Evolutionary conservation across 2,113 vertebrate genomes (phyloP), one percentile per base, ranked within the genome.

Genomic region (Myotis davidii): DNA sequence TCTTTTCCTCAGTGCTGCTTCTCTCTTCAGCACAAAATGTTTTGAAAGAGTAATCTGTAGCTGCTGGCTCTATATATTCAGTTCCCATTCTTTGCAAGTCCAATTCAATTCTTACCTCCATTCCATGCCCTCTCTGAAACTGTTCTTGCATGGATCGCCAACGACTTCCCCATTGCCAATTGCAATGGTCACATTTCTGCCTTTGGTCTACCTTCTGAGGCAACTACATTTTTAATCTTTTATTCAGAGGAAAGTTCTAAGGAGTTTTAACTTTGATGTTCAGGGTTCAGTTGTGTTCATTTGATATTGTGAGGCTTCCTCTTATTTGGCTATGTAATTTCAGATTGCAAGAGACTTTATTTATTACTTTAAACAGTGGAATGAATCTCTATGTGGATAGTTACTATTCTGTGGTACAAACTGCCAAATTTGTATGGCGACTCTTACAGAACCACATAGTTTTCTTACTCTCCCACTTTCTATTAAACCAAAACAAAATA

Each of bases 321-420:
- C 52, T 88, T 94, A 61, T 74, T 85, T 89, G 25, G 39, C 23
- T 87, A 27, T 83, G 21, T 69, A 29, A n/a, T 91, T 95, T 84
- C 34, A 32, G 1, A 65, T 84, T 69, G 48, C 27, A 90, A 89
- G 73, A 96, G 48, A 61, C 32, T 45, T 73, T 70, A 20, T 52
- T 48, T 37, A 18, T 78, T 59, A 64, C 42, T 95, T 37, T 25
- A 11, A 93, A 74, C 48, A 84, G 4, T 8, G 48, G 37, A 39
- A 17, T 81, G 42, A 34, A 18, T 81, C 52, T 81, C 29, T 21
- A 6, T 23, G 0, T 21, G 39, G 18, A 54, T 79, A 76, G 56
- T 65, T 92, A 74, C 5, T 18, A 6, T 14, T 45, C 5, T 8
- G 67, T 54, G 25, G 23, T 48, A 67, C 27, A 74, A 32, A 83